Percentiles rank a stretch among this genome's conserved stretches.
These are phyloP conservation scores for Geopemphigus sp. DNA, from an alignment of 1,140 invertebrate genomes.

Conservation along the genomic window DNA sequence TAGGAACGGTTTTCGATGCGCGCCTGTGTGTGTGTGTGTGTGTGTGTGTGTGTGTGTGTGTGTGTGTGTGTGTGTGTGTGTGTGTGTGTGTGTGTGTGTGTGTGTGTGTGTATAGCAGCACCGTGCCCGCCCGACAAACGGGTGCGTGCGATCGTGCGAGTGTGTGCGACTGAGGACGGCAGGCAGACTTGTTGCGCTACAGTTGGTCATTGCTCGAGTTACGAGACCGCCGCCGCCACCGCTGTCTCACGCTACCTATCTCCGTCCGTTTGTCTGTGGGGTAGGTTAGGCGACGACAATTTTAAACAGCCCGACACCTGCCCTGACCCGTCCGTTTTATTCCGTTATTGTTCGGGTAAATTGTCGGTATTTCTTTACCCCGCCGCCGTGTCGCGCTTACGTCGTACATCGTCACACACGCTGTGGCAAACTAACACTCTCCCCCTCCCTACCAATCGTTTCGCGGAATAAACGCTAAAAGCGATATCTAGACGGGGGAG, in stretches of 20 bases:
- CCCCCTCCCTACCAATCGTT: too few species aligned
- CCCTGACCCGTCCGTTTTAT: neutral
- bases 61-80: neutral
- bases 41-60: neutral
- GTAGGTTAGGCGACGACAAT: slow-evolving; percentile 24
- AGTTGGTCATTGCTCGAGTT: neutral
- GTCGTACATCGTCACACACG: too few species aligned
- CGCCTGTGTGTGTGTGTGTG: neutral
- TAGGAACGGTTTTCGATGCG: neutral
- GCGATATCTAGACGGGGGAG: too few species aligned
- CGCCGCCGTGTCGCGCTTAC: too few species aligned
- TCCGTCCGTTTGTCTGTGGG: neutral
- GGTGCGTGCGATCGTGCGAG: neutral
- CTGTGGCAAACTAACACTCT: too few species aligned
- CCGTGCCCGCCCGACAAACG: too few species aligned
- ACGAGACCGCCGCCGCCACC: neutral
- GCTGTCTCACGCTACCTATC: neutral
- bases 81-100: neutral
- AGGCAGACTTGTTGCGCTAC: slow-evolving; percentile 41
- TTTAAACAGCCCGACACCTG: slow-evolving; percentile 1
- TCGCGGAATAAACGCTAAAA: too few species aligned
- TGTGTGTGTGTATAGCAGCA: neutral
- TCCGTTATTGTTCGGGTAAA: neutral
- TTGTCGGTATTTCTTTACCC: neutral
- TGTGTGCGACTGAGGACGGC: slow-evolving; percentile 36